phyloP scores from a whole-genome alignment of 2,797 vertebrate species.

The Enteromius radiatus region DNA sequence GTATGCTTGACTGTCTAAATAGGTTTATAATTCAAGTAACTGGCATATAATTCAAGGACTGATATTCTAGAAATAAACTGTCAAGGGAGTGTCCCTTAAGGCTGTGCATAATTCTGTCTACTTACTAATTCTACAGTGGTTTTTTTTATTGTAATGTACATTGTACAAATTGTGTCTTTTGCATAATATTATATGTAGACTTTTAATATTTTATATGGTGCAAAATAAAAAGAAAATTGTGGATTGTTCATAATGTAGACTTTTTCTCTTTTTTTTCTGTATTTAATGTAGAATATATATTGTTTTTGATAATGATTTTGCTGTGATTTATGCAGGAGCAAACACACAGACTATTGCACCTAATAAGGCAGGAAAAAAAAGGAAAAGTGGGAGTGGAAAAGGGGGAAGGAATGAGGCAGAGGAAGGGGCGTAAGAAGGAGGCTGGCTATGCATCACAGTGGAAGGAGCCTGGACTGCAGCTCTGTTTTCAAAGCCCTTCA shows the following conservation, averaged over 20 bases:
- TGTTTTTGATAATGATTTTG: not conserved
- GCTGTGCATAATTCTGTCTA: not conserved
- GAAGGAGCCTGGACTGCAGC: constrained; percentile 26
- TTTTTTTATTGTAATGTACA: not conserved
- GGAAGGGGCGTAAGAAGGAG: constrained; percentile 34
- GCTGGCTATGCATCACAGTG: constrained; percentile 42
- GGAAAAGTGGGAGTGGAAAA: constrained; percentile 45
- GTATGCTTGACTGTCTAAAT: not conserved
- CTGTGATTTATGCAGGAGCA: not conserved
- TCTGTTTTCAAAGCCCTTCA: constrained; percentile 37
- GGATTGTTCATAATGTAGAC: not conserved
- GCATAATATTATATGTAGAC: not conserved
- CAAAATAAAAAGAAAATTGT: not conserved
- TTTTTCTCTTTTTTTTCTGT: not conserved
- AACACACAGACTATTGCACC: not conserved
- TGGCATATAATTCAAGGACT: not conserved
- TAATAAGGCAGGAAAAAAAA: not conserved
- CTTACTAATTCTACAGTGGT: not conserved
- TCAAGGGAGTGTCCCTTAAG: not conserved
- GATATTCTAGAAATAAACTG: not conserved
- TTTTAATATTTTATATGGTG: not conserved
- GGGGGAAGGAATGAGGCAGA: constrained; percentile 45
- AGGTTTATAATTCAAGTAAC: not conserved
- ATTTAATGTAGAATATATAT: not conserved
- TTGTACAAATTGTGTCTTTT: not conserved